A percentile compares a stretch with the other conserved stretches of the same genome.
Evolutionary conservation across 2,888 invertebrate genomes (phyloP).

Genomic region (Metellina segmentata): DNA sequence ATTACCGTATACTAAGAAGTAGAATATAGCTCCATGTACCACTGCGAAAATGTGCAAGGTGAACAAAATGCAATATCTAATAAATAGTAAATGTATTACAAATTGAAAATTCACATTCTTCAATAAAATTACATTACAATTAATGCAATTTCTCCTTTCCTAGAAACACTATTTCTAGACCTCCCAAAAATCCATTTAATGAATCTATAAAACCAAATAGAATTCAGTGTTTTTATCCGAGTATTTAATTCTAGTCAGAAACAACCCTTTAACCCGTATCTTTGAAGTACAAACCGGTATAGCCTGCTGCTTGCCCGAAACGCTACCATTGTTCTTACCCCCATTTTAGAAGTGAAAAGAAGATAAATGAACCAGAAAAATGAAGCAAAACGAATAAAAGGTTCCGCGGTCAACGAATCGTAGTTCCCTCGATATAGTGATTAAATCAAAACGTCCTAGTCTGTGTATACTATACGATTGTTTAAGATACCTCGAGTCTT

Average conservation of each 20-base stretch:
- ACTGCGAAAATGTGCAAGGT: too few relatives aligned
- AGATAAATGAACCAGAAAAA: slow-evolving; percentile 20
- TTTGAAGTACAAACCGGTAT: neutral
- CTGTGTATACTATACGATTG: slow-evolving; percentile 17
- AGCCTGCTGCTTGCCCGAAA: neutral
- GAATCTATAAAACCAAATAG: neutral
- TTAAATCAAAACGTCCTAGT: neutral
- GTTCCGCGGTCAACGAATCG: slow-evolving; percentile 21
- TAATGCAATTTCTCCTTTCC: neutral
- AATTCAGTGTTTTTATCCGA: too few relatives aligned
- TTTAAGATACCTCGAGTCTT: slow-evolving; percentile 9
- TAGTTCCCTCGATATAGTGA: slow-evolving; percentile 34
- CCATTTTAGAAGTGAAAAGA: slow-evolving; percentile 8
- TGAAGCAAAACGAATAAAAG: slow-evolving; percentile 21
- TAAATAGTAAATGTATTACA: too few relatives aligned
- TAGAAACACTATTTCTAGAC: neutral
- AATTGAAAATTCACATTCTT: too few relatives aligned
- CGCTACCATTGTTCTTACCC: neutral
- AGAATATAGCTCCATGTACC: too few relatives aligned
- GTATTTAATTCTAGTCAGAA: neutral
- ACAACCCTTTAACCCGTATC: neutral
- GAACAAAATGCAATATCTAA: too few relatives aligned
- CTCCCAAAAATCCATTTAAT: neutral
- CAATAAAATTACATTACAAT: too few relatives aligned
- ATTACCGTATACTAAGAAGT: too few relatives aligned